Percentiles rank a stretch among this genome's conserved stretches.
Conservation (phyloP, 2,797 vertebrate genomes). For the Lutjanus argentimaculatus region DNA sequence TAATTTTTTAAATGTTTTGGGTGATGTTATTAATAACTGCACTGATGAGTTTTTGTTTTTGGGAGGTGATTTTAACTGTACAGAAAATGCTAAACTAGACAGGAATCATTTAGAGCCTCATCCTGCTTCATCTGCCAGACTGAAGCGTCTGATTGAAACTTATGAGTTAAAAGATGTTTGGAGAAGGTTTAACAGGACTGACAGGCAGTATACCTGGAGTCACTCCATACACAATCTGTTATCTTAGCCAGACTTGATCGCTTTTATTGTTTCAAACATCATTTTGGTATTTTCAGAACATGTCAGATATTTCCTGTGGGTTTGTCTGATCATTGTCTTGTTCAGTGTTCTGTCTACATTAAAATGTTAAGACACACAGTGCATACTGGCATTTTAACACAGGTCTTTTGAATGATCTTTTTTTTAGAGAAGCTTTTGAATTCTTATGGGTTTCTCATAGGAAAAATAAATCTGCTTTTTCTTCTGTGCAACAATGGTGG, state of each 20-base stretch:
- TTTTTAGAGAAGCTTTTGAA: background rate
- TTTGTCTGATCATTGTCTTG: background rate
- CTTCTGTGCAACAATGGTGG: background rate
- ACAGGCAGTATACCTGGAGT: background rate
- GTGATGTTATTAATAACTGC: background rate
- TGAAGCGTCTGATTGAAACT: background rate
- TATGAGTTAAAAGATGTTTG: background rate
- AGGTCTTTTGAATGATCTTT: too few relatives aligned
- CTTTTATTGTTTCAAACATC: background rate
- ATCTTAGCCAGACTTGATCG: background rate
- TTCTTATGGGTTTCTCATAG: background rate
- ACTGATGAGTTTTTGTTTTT: background rate
- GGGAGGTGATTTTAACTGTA: background rate
- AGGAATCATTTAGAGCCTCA: background rate
- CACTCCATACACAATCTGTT: background rate
- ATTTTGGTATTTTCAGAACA: background rate
- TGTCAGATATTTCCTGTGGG: background rate
- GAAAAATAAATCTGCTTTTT: background rate
- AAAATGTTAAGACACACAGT: too few relatives aligned
- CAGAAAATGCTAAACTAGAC: background rate
- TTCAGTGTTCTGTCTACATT: background rate
- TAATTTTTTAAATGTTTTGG: background rate
- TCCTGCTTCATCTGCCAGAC: background rate
- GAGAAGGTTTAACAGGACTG: background rate
- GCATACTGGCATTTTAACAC: too few relatives aligned